These are phyloP conservation scores for Actias luna DNA, from an alignment of 2,888 invertebrate species.

Conservation along the genomic window DNA sequence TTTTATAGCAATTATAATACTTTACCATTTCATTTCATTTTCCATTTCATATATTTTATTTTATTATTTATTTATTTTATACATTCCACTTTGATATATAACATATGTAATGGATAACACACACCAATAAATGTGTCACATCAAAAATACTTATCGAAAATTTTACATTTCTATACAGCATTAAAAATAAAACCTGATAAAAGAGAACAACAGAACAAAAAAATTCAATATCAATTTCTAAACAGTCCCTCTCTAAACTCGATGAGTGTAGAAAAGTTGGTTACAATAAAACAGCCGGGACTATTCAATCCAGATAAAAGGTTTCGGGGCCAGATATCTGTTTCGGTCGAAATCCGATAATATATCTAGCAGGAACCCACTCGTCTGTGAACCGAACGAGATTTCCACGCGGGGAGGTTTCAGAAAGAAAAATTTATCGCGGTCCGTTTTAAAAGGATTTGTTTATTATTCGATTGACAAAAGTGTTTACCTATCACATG, in stretches of 20 bases:
- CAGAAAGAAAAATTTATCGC: constrained; percentile 2
- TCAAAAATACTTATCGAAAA: too few species aligned
- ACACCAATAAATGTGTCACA: too few species aligned
- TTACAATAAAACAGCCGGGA: constrained; percentile 30
- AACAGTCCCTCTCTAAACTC: background rate
- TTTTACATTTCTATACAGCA: background rate
- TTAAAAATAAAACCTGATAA: background rate
- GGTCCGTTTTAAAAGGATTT: background rate
- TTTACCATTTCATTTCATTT: too few species aligned
- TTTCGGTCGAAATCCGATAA: constrained; percentile 28
- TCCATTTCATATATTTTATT: too few species aligned
- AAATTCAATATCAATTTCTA: constrained; percentile 3
- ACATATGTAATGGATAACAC: too few species aligned
- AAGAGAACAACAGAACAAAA: background rate
- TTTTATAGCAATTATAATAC: too few species aligned
- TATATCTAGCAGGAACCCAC: constrained; percentile 20
- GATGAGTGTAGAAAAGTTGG: constrained; percentile 7
- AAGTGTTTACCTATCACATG: background rate
- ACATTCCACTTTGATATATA: too few species aligned
- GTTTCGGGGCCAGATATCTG: constrained; percentile 38
- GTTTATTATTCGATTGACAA: background rate
- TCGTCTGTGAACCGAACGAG: constrained; percentile 5
- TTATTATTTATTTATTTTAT: too few species aligned
- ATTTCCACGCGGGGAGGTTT: background rate
- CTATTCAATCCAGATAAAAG: constrained; percentile 49